Evolutionary conservation across 1,140 invertebrate genomes (phyloP).

Genomic region (Hyles vespertilio): DNA sequence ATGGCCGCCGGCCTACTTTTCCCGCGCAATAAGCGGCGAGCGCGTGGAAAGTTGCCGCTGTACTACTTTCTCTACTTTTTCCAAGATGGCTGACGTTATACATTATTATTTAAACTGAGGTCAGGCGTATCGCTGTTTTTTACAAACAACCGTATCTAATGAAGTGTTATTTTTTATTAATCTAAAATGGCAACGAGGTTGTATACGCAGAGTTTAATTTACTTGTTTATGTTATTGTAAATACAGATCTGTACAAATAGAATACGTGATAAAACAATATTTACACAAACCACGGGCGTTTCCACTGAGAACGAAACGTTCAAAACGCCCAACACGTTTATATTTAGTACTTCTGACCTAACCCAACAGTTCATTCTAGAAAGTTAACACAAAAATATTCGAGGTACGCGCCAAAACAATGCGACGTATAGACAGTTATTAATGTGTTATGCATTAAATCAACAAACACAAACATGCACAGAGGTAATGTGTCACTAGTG

Average conservation of each 20-base stretch:
- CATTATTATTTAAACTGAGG: constrained; percentile 53
- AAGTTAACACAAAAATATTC: constrained; percentile 1
- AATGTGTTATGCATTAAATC: background rate
- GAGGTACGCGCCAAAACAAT: background rate
- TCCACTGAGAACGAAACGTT: background rate
- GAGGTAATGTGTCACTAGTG: background rate
- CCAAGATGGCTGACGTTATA: constrained; percentile 66
- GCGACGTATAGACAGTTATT: no score
- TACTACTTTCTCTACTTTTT: constrained; percentile 76
- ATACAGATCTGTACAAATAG: no score
- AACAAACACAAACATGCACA: background rate
- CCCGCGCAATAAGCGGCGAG: constrained; percentile 56
- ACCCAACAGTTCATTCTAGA: constrained; percentile 10
- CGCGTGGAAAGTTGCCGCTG: constrained; percentile 72
- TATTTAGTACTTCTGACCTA: constrained; percentile 20
- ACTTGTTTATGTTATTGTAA: no score
- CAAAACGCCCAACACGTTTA: constrained; percentile 1
- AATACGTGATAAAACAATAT: background rate
- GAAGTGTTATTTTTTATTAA: no score
- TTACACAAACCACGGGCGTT: background rate
- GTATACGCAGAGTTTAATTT: no score
- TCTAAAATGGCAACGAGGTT: no score
- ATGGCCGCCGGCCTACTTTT: constrained; percentile 69
- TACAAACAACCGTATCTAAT: background rate
- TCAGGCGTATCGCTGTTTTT: constrained; percentile 40